Conservation (phyloP, 2,797 vertebrate species). For the Eulemur mongoz region DNA sequence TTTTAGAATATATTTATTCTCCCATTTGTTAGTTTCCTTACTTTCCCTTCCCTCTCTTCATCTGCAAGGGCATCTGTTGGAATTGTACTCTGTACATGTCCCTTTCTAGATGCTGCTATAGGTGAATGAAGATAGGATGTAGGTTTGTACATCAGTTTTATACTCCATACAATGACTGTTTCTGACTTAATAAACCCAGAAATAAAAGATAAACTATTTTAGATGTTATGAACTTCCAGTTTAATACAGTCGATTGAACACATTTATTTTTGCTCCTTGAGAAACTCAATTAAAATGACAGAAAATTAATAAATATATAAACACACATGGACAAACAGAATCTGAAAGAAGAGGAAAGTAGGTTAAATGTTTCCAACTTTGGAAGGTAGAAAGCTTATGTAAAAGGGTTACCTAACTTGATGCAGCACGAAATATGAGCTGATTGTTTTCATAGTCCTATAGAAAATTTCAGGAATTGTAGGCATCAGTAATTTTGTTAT, state of each 20-base stretch:
- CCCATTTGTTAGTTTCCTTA: not conserved
- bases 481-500: not conserved
- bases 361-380: not conserved
- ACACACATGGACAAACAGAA: not conserved
- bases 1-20: not conserved
- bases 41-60: not conserved
- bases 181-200: not conserved
- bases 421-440: not conserved
- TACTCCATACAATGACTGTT: not conserved
- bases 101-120: not conserved
- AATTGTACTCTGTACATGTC: not conserved
- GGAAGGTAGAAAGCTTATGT: not conserved
- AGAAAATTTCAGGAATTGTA: not conserved
- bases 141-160: not conserved
- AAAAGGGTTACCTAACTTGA: not conserved
- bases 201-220: constrained; percentile 4
- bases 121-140: not conserved
- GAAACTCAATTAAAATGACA: constrained; percentile 1
- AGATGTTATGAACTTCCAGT: not conserved
- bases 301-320: not conserved
- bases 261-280: not conserved
- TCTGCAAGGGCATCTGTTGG: not conserved
- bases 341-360: not conserved
- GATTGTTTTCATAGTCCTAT: not conserved
- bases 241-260: not conserved